Conservation (phyloP, 2,113 vertebrate genomes). For the Gopherus flavomarginatus region DNA sequence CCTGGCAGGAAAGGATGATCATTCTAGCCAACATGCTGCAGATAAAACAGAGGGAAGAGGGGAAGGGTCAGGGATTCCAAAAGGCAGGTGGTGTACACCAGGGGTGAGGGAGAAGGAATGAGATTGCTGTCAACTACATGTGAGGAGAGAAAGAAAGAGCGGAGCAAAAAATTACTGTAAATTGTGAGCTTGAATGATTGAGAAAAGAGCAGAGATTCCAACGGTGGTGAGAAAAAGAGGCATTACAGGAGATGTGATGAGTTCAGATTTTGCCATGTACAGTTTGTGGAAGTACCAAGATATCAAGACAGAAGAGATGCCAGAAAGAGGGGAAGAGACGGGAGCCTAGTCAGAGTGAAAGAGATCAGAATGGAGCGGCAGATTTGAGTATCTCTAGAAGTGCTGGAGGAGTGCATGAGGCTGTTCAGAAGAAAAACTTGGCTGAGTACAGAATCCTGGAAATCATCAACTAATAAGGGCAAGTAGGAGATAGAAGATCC, state of each 20-base stretch:
- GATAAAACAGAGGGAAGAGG: background rate
- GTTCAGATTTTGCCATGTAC: background rate
- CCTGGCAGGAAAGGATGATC: constrained; percentile 1
- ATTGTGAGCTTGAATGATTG: background rate
- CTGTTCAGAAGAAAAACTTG: background rate
- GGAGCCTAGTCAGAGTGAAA: background rate
- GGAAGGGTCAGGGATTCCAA: background rate
- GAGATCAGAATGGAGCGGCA: background rate
- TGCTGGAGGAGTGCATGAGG: background rate
- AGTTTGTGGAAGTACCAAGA: background rate
- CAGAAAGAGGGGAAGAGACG: background rate
- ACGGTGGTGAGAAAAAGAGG: background rate
- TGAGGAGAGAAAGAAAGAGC: background rate
- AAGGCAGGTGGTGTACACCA: background rate
- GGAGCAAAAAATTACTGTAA: background rate
- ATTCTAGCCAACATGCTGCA: background rate
- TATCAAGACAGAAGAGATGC: background rate
- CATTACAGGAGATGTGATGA: background rate
- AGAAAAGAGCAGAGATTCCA: background rate
- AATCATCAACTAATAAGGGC: background rate
- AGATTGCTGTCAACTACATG: background rate
- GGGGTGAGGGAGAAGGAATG: background rate
- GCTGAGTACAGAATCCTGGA: background rate
- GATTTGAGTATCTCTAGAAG: background rate
- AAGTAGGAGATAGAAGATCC: background rate